Evolutionary conservation across 2,888 invertebrate species (phyloP).

Genomic region (Limnephilus marmoratus): DNA sequence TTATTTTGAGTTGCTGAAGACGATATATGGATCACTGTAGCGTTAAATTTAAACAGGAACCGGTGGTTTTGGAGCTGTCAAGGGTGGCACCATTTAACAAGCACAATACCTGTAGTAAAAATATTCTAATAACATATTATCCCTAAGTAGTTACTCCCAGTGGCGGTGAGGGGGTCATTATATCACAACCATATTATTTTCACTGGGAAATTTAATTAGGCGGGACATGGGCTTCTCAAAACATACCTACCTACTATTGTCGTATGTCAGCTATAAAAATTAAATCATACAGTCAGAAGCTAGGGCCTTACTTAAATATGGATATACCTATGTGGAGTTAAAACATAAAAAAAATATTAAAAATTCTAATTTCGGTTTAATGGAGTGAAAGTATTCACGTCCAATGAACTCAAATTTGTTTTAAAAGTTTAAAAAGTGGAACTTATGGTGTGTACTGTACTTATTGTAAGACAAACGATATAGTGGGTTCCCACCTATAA

Average conservation of each 20-base stretch:
- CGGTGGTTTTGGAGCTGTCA: not conserved
- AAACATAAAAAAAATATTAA: no score
- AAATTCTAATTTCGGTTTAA: no score
- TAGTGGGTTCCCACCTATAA: no score
- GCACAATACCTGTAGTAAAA: not conserved
- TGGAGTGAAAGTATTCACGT: no score
- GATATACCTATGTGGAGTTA: not conserved
- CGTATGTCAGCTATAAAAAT: not conserved
- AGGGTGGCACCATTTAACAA: not conserved
- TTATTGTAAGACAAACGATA: no score
- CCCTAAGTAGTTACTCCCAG: not conserved
- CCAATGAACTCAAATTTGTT: no score
- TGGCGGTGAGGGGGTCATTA: not conserved
- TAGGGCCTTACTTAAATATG: not conserved
- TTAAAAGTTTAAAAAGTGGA: no score
- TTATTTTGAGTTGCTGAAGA: not conserved
- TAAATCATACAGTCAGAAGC: not conserved
- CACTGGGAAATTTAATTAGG: not conserved
- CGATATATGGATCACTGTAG: not conserved
- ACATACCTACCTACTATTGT: not conserved
- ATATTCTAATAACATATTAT: not conserved
- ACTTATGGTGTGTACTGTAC: no score
- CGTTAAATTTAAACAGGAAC: constrained; percentile 9
- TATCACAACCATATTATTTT: not conserved
- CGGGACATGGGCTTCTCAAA: not conserved